phyloP scores from a whole-genome alignment of 2,888 invertebrate genomes.

The Strigamia maritima region DNA sequence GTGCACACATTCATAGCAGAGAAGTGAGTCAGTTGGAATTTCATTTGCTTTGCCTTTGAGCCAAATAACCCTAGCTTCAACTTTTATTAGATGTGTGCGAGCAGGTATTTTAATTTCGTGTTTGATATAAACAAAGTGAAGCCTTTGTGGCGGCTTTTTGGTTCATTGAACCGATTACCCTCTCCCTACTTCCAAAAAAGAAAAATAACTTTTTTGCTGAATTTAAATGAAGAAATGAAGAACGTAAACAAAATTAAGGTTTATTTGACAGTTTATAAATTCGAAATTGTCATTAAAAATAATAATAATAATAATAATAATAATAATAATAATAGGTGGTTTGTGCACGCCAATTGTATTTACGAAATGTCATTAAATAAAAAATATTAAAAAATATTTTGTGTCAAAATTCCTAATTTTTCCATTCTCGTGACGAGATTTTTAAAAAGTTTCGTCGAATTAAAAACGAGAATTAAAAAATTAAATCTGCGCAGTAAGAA shows the following conservation, averaged over 20 bases:
- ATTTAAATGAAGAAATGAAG: background rate
- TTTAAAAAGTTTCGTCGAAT: too few relatives aligned
- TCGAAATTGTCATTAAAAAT: too few relatives aligned
- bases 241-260: background rate
- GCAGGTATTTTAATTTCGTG: constrained; percentile 30
- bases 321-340: too few relatives aligned
- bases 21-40: constrained; percentile 28
- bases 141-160: constrained; percentile 16
- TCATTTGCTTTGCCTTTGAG: constrained; percentile 34
- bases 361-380: too few relatives aligned
- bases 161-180: constrained; percentile 8
- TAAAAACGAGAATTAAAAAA: too few relatives aligned
- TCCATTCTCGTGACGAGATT: too few relatives aligned
- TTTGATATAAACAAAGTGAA: constrained; percentile 34
- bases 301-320: too few relatives aligned
- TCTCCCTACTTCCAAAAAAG: background rate
- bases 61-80: constrained; percentile 24
- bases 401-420: too few relatives aligned
- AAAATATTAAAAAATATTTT: too few relatives aligned
- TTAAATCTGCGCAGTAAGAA: too few relatives aligned
- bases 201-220: background rate
- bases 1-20: constrained; percentile 25
- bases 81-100: constrained; percentile 25
- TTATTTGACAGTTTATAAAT: background rate
- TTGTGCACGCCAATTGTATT: too few relatives aligned